These are phyloP conservation scores for Stenichneumon culpator DNA, from an alignment of 2,888 invertebrate species.

Conservation along the genomic window DNA sequence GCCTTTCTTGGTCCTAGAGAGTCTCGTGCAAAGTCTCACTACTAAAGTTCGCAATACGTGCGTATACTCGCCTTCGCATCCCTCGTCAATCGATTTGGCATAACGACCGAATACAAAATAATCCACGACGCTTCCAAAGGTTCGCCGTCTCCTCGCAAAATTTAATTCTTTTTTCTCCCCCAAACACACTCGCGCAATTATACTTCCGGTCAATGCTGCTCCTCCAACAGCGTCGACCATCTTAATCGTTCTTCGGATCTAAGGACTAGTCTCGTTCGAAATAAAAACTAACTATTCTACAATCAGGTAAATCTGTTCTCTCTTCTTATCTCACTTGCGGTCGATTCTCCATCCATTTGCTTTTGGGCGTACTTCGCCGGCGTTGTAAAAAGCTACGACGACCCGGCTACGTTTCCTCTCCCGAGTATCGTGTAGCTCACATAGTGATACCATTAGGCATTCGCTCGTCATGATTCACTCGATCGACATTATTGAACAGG, in stretches of 20 bases:
- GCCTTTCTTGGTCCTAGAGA: constrained; percentile 48
- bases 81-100: neutral
- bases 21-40: constrained; percentile 31
- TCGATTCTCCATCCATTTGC: neutral
- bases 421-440: constrained; percentile 20
- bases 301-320: constrained; percentile 59
- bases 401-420: constrained; percentile 8
- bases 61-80: neutral
- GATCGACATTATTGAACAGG: constrained; percentile 73
- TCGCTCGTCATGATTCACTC: constrained; percentile 53
- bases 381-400: neutral
- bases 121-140: neutral
- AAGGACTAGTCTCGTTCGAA: constrained; percentile 58
- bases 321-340: constrained; percentile 10
- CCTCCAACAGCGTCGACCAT: neutral
- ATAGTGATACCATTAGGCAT: constrained; percentile 57
- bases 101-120: constrained; percentile 16
- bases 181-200: constrained; percentile 22
- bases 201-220: neutral
- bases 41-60: neutral
- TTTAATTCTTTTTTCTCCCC: neutral
- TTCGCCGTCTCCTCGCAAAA: constrained; percentile 2
- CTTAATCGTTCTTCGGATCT: constrained; percentile 36
- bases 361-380: neutral
- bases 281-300: constrained; percentile 62